Conservation (phyloP, 2,113 vertebrate genomes). For the Paradisaea rubra region DNA sequence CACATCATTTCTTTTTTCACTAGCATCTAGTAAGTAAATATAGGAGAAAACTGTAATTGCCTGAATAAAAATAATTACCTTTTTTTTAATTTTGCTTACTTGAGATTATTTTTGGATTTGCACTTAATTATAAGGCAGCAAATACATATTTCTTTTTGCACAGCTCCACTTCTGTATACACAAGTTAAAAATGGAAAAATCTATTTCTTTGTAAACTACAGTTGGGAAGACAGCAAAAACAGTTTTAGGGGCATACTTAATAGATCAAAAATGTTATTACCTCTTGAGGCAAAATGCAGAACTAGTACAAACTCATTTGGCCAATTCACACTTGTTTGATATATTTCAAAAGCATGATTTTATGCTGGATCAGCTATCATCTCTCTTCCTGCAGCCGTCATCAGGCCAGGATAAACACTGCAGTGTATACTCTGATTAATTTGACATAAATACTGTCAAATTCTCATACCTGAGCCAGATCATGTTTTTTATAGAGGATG, state of each 20-base stretch:
- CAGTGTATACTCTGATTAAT: conserved; percentile 20
- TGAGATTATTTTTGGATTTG: not conserved
- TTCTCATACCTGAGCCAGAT: conserved; percentile 5
- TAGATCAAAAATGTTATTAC: conserved; percentile 16
- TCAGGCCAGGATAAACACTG: conserved; percentile 7
- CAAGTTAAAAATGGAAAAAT: not conserved
- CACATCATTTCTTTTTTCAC: not conserved
- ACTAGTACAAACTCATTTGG: conserved; percentile 38
- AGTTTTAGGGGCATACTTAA: not conserved
- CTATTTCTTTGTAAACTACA: not conserved
- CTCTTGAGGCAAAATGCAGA: conserved; percentile 9
- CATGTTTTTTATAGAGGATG: not conserved
- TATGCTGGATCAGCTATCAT: conserved; percentile 25
- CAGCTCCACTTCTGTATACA: not conserved
- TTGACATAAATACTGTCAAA: conserved; percentile 27
- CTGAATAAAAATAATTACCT: not conserved
- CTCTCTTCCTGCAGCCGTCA: not conserved
- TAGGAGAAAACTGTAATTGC: not conserved
- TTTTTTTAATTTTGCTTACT: not conserved
- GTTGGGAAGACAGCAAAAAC: not conserved
- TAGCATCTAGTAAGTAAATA: not conserved
- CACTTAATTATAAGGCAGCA: not conserved
- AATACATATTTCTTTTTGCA: not conserved
- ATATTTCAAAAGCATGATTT: conserved; percentile 33
- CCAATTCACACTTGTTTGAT: conserved; percentile 23